Evolutionary conservation across 2,888 invertebrate species (phyloP), one percentile per base, ranked within the genome.

Genomic region (Bursaphelenchus okinawaensis): DNA sequence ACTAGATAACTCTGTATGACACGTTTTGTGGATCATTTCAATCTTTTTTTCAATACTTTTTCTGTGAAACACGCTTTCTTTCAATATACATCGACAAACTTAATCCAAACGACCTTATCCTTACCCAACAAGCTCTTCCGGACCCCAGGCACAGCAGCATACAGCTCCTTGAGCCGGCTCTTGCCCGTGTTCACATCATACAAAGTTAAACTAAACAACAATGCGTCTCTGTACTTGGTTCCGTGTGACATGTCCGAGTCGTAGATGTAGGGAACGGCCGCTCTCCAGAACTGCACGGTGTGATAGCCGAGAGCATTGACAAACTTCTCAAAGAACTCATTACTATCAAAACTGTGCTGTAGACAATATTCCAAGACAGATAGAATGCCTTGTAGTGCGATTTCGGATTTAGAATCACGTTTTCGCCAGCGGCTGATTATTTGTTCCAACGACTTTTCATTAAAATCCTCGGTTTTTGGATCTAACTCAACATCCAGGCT

Each of bases 101-200:
- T n/a, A n/a, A n/a, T n/a, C n/a, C n/a, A n/a, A n/a, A n/a, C n/a
- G n/a, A n/a, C n/a, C n/a, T n/a, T n/a, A n/a, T 50, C 76, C 78
- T 4, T 6, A 40, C 40, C 40, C 19, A 82, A 71, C 23, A 82
- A 67, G 4, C 77, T 76, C 59, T 80, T 75, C 22, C 80, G 70
- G 26, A 82, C 69, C 4, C 82, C 81, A 0, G 82, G 82, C 0
- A 82, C 81, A 4, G 82, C 82, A 6, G 82, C 82, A 65, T 81
- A 82, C 12, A 82, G 66, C 61, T 82, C 82, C 80, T 71, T 74
- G 40, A 82, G 63, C 64, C 81, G 68, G 65, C 70, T 80, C 55
- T 74, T 75, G 19, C 82, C 82, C 6, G 74, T 77, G 68, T 82
- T 82, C 55, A 82, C 80, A 63, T 82, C 82, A 66, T 80, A 82